A percentile compares a stretch with the other conserved stretches of the same genome.
phyloP scores from a whole-genome alignment of 2,888 invertebrate species.

The Hyles lineata region DNA sequence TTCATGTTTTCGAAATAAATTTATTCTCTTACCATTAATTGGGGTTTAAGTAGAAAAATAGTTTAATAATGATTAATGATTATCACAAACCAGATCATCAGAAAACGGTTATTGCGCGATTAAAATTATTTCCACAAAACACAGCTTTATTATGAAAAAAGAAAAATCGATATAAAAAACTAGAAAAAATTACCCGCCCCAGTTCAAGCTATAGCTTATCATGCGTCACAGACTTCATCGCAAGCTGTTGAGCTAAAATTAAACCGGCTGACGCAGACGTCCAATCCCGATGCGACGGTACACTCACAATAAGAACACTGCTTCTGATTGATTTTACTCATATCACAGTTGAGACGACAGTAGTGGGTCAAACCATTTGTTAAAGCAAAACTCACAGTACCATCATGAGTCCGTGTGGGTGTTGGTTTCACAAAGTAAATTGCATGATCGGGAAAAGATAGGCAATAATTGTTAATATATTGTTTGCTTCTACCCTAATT shows the following conservation, averaged over 20 bases:
- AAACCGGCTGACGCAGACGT: constrained; percentile 6
- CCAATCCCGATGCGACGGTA: constrained; percentile 17
- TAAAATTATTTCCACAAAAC: too few species aligned
- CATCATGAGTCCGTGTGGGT: neutral
- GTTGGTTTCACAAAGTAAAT: too few species aligned
- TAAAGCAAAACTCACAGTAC: neutral
- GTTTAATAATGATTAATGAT: too few species aligned
- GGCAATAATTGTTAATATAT: too few species aligned
- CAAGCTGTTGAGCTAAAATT: constrained; percentile 21
- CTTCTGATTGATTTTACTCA: constrained; percentile 15
- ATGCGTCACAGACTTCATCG: constrained; percentile 18
- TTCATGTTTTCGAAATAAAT: too few species aligned
- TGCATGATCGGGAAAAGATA: too few species aligned
- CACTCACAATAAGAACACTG: constrained; percentile 19
- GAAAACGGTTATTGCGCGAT: too few species aligned
- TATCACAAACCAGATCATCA: too few species aligned
- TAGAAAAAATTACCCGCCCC: neutral
- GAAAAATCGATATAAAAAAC: neutral
- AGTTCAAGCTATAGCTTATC: constrained; percentile 5
- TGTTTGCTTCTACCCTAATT: too few species aligned
- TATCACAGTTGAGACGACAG: constrained; percentile 8
- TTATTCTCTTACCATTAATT: too few species aligned
- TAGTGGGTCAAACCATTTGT: neutral
- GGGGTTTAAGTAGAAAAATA: too few species aligned
- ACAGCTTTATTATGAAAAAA: too few species aligned